Evolutionary conservation across 37 sponge, comb jelly and placozoan genomes (phyloP).

Genomic region (Oopsacas minuta): DNA sequence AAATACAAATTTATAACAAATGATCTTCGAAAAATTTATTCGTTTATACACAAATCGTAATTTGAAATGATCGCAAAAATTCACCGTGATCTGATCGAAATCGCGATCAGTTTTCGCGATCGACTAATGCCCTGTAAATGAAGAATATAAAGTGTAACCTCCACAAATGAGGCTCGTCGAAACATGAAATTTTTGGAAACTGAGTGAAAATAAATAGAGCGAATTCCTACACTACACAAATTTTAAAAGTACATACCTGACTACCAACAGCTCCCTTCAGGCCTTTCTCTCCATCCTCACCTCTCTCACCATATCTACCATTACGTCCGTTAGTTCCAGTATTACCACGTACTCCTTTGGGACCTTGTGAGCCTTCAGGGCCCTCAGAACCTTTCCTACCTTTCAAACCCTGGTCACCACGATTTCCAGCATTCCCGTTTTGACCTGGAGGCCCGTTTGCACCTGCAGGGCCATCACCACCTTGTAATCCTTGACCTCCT

Average conservation of each 20-base stretch:
- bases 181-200: too few relatives aligned
- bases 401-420: not conserved
- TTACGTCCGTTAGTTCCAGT: not conserved
- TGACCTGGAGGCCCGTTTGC: not conserved
- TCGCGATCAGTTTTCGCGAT: too few relatives aligned
- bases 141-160: too few relatives aligned
- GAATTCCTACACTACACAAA: too few relatives aligned
- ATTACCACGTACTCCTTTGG: not conserved
- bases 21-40: too few relatives aligned
- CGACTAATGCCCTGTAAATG: too few relatives aligned
- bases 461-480: not conserved
- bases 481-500: not conserved
- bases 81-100: not conserved
- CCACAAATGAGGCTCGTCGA: too few relatives aligned
- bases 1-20: too few relatives aligned
- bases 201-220: too few relatives aligned
- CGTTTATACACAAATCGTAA: too few relatives aligned
- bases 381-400: not conserved
- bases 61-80: not conserved
- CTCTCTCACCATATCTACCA: not conserved
- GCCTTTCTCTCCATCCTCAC: slow-evolving; percentile 14
- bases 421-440: not conserved
- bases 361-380: not conserved
- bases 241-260: not conserved
- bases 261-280: not conserved